These are phyloP conservation scores for Drosophila kurseongensis DNA, from an alignment of 1,140 invertebrate genomes.

Conservation along the genomic window DNA sequence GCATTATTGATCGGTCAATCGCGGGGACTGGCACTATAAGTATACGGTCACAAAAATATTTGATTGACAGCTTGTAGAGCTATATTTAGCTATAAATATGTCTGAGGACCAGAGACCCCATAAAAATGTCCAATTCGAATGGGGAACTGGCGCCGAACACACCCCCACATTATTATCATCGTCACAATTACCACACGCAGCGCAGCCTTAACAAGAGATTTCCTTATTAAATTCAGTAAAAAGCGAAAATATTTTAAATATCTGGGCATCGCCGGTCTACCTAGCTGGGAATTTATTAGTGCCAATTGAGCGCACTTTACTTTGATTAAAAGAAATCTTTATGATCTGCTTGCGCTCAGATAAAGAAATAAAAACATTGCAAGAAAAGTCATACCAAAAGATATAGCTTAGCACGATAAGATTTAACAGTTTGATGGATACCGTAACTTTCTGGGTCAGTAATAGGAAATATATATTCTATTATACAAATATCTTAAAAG, in stretches of 20 bases:
- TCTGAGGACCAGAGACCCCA: not conserved
- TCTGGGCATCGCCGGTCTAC: constrained; percentile 25
- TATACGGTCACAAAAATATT: constrained; percentile 5
- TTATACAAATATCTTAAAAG: too few relatives aligned
- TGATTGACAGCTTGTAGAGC: constrained; percentile 56
- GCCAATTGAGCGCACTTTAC: constrained; percentile 72
- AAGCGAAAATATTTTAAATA: constrained; percentile 51
- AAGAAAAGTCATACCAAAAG: constrained; percentile 12
- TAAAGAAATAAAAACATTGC: constrained; percentile 37
- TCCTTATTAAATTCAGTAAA: constrained; percentile 75
- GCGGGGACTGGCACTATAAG: constrained; percentile 17
- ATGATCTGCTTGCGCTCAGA: constrained; percentile 49
- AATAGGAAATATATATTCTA: not conserved
- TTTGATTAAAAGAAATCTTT: constrained; percentile 76
- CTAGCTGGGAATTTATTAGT: constrained; percentile 61
- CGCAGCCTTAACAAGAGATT: constrained; percentile 67
- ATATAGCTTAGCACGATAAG: constrained; percentile 37
- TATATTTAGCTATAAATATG: constrained; percentile 43
- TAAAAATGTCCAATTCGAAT: constrained; percentile 27
- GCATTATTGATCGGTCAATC: constrained; percentile 41
- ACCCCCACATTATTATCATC: constrained; percentile 7
- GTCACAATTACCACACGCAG: constrained; percentile 21
- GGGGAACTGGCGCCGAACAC: constrained; percentile 17
- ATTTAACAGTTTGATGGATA: constrained; percentile 10
- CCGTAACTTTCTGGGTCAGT: not conserved